Conservation (phyloP, 2,113 vertebrate species). For the Dipodomys merriami region DNA sequence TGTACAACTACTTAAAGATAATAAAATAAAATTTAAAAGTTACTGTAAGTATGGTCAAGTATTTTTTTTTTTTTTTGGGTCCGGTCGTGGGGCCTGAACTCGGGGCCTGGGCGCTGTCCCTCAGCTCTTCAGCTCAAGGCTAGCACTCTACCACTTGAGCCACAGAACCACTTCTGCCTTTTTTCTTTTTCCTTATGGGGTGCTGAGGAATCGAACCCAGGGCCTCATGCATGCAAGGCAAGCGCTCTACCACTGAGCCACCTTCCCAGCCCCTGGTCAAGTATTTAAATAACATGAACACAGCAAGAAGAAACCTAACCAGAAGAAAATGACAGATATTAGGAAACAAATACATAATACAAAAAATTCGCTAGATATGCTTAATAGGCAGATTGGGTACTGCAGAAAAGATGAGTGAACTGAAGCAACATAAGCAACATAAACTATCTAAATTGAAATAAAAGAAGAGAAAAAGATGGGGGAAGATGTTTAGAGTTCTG, state of each 20-base stretch:
- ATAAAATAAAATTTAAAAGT: background rate
- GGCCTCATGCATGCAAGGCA: too few relatives aligned
- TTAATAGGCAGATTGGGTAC: background rate
- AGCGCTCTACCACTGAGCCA: too few relatives aligned
- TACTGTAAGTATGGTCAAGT: background rate
- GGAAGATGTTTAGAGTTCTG: background rate
- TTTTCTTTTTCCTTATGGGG: too few relatives aligned
- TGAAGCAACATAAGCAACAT: background rate
- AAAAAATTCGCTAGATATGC: background rate
- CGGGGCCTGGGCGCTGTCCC: too few relatives aligned
- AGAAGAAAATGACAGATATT: background rate
- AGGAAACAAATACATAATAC: background rate
- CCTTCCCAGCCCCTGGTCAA: background rate
- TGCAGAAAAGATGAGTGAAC: background rate
- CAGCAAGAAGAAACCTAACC: background rate
- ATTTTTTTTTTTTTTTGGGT: too few relatives aligned
- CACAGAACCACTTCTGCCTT: too few relatives aligned
- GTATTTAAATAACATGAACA: background rate
- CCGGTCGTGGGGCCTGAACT: too few relatives aligned
- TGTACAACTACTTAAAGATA: too few relatives aligned
- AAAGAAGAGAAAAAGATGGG: background rate
- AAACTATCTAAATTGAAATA: slow-evolving; percentile 2
- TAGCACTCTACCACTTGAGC: too few relatives aligned
- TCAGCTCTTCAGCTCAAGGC: too few relatives aligned
- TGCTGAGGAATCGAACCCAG: too few relatives aligned